phyloP scores from a whole-genome alignment of 2,888 invertebrate species.

The Limnephilus rhombicus region DNA sequence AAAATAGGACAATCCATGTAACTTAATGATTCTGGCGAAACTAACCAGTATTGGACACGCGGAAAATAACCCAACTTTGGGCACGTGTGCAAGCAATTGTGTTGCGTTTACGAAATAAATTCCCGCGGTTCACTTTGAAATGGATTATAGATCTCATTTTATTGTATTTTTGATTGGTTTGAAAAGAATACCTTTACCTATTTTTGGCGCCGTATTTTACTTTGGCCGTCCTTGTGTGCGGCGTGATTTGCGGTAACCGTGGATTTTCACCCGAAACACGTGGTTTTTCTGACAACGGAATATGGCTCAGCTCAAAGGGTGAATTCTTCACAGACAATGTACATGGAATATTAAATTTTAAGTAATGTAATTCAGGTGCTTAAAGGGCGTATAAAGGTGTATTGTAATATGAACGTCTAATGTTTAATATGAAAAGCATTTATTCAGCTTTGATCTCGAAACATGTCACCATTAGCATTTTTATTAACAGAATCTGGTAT shows the following conservation, averaged over 20 bases:
- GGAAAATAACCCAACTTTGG: no score
- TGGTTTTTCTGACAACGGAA: conserved; percentile 27
- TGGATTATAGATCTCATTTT: no score
- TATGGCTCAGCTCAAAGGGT: neutral
- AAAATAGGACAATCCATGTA: no score
- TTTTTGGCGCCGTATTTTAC: no score
- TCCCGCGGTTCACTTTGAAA: no score
- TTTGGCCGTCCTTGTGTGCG: no score
- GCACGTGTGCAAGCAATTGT: no score
- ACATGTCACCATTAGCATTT: neutral
- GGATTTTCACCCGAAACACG: conserved; percentile 27
- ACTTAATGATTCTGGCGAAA: no score
- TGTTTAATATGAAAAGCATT: conserved; percentile 1
- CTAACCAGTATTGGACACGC: no score
- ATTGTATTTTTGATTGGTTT: no score
- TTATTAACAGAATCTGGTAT: neutral
- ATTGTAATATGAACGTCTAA: neutral
- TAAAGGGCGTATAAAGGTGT: neutral
- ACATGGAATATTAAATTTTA: neutral
- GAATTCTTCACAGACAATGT: neutral
- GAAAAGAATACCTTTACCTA: no score
- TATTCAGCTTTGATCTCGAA: neutral
- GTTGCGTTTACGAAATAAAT: no score
- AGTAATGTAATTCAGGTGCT: neutral
- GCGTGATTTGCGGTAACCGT: neutral